These are phyloP conservation scores for Chromoteleia sp. DNA, from an alignment of 2,888 invertebrate genomes.

Conservation along the genomic window DNA sequence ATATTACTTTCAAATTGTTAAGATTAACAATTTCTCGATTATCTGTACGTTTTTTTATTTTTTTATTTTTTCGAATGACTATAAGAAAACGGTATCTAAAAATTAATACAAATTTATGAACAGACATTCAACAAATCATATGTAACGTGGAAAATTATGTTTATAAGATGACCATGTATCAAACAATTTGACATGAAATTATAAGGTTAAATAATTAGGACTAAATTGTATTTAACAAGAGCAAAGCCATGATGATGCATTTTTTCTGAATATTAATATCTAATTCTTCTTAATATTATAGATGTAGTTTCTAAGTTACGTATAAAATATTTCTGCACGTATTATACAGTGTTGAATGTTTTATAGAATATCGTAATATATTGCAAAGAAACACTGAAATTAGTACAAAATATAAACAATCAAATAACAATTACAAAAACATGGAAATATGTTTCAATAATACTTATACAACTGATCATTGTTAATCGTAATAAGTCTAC, in stretches of 20 bases:
- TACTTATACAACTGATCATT: not conserved
- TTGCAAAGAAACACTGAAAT: slow-evolving; percentile 23
- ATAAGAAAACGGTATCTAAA: not conserved
- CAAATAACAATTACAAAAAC: slow-evolving; percentile 23
- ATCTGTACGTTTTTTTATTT: slow-evolving; percentile 14
- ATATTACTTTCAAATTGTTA: slow-evolving; percentile 41
- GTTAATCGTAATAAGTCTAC: not conserved
- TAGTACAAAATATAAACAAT: slow-evolving; percentile 10
- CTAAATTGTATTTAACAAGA: not conserved
- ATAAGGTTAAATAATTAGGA: not conserved
- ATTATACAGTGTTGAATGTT: slow-evolving; percentile 19
- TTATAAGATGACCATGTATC: not conserved
- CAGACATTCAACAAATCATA: not conserved
- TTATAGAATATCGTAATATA: not conserved
- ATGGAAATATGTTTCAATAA: slow-evolving; percentile 4
- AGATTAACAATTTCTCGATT: slow-evolving; percentile 27
- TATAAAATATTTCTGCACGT: slow-evolving; percentile 39
- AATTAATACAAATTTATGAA: not conserved
- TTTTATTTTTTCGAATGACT: not conserved
- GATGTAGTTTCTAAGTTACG: slow-evolving; percentile 20
- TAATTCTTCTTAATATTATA: slow-evolving; percentile 12
- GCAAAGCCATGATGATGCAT: not conserved
- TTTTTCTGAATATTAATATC: slow-evolving; percentile 18
- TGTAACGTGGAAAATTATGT: not conserved
- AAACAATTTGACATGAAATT: slow-evolving; percentile 6